Conservation (phyloP, 2,797 vertebrate species). For the Bucorvus abyssinicus region DNA sequence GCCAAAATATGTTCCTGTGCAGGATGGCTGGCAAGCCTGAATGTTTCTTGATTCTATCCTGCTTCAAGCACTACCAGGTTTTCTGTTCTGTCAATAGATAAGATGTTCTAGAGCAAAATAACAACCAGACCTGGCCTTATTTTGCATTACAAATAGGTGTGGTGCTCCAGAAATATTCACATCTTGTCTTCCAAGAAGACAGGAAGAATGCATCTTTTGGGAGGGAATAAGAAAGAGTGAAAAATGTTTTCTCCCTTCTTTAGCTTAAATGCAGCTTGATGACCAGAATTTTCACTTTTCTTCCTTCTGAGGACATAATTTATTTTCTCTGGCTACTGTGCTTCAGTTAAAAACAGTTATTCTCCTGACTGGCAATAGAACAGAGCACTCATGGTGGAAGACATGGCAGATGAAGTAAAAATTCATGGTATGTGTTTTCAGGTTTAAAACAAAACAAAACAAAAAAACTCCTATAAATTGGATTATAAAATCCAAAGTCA, state of each 20-base stretch:
- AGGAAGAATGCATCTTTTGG: background rate
- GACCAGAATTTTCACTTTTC: background rate
- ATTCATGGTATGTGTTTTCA: background rate
- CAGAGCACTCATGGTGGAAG: background rate
- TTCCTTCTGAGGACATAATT: background rate
- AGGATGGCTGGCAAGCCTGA: background rate
- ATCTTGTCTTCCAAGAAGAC: background rate
- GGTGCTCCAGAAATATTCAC: background rate
- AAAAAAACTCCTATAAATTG: background rate
- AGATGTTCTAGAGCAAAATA: background rate
- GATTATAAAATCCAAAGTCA: background rate
- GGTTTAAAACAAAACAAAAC: background rate
- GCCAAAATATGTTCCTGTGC: fast-evolving
- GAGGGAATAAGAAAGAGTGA: background rate
- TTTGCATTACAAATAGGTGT: background rate
- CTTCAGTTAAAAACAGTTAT: background rate
- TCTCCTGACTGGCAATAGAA: background rate
- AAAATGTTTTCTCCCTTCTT: background rate
- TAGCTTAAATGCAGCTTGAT: background rate
- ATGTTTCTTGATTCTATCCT: background rate
- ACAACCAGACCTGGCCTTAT: background rate
- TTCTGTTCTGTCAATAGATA: background rate
- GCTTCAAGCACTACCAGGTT: background rate
- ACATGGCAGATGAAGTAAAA: background rate
- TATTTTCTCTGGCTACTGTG: background rate